A percentile compares a stretch with the other conserved stretches of the same genome.
These are phyloP conservation scores for Colaptes auratus DNA, from an alignment of 2,113 vertebrate species.

Conservation along the genomic window DNA sequence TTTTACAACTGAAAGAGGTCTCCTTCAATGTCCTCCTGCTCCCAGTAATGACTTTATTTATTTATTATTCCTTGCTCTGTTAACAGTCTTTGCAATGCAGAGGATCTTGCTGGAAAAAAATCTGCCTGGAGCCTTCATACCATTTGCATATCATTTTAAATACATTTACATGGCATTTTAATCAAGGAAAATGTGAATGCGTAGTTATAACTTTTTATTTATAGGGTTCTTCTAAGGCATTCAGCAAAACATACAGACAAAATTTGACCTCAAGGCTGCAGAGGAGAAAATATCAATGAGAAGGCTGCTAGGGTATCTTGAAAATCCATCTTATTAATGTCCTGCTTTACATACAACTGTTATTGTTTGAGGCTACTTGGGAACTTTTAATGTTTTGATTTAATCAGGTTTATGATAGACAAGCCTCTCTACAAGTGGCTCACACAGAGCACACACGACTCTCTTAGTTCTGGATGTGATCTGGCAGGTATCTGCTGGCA, in stretches of 20 bases:
- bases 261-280: slow-evolving; percentile 27
- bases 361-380: neutral
- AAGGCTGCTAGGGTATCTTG: neutral
- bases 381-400: neutral
- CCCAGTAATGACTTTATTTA: neutral
- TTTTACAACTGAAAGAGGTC: neutral
- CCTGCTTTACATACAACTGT: neutral
- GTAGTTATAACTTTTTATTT: slow-evolving; percentile 51
- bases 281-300: neutral
- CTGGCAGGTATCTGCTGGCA: neutral
- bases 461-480: neutral
- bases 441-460: neutral
- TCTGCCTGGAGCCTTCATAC: slow-evolving; percentile 15
- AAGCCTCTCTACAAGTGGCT: neutral
- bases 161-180: slow-evolving; percentile 61
- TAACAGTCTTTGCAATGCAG: slow-evolving; percentile 42
- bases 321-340: slow-evolving; percentile 21
- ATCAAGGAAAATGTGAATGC: slow-evolving; percentile 58
- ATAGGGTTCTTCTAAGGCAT: slow-evolving; percentile 27
- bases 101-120: slow-evolving; percentile 47
- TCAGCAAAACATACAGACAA: slow-evolving; percentile 45
- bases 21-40: neutral
- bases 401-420: neutral
- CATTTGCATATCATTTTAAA: slow-evolving; percentile 65
- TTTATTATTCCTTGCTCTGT: neutral